Conservation (phyloP, 2,797 vertebrate species). For the Alauda arvensis region DNA sequence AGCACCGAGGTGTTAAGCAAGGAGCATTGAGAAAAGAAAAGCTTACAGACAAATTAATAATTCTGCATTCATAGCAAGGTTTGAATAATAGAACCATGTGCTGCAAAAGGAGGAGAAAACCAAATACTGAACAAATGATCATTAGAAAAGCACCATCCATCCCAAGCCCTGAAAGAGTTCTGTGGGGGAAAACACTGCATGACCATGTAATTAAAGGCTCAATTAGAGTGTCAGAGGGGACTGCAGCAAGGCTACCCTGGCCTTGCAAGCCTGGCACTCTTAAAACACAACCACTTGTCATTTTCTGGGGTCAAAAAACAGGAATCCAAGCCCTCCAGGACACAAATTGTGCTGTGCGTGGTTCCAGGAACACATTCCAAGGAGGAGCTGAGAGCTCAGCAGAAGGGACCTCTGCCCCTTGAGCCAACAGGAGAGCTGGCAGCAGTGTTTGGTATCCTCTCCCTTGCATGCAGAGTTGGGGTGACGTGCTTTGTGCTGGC, state of each 20-base stretch:
- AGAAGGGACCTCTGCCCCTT: background rate
- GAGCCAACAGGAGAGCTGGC: background rate
- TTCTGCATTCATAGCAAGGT: slow-evolving; percentile 18
- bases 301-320: background rate
- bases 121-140: slow-evolving; percentile 50
- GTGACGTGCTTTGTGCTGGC: background rate
- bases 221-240: background rate
- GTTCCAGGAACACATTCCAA: background rate
- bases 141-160: slow-evolving; percentile 19
- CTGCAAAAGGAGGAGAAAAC: slow-evolving; percentile 13
- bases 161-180: background rate
- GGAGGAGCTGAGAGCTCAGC: background rate
- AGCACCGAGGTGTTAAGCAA: background rate
- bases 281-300: background rate
- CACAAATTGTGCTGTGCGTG: background rate
- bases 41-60: slow-evolving; percentile 1
- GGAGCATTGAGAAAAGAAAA: background rate
- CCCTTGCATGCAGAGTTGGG: fast-evolving
- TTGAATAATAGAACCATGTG: background rate
- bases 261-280: background rate
- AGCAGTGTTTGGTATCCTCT: background rate
- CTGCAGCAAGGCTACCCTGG: background rate
- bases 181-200: background rate
- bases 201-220: background rate
- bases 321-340: background rate